These are phyloP conservation scores for Lindbergichthys nudifrons DNA, from an alignment of 2,797 vertebrate species.

Conservation along the genomic window DNA sequence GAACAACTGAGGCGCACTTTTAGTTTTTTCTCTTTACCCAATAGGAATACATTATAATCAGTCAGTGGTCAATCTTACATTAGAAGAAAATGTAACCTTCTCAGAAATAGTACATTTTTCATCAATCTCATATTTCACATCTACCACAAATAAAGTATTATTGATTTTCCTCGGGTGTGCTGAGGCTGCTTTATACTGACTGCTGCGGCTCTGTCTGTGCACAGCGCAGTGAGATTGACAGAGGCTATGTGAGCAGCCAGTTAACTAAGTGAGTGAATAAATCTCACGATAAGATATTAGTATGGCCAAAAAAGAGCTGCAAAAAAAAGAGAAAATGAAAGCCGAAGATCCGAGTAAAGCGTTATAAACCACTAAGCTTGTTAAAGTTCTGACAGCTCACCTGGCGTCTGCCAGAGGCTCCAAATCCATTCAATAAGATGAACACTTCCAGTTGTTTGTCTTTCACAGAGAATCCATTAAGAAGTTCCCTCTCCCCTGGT, in stretches of 20 bases:
- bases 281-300: constrained; percentile 64
- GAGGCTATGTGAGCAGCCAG: constrained; percentile 53
- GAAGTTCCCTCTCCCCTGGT: constrained; percentile 77
- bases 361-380: constrained; percentile 77
- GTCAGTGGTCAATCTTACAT: constrained; percentile 40
- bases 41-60: constrained; percentile 32
- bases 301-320: constrained; percentile 49
- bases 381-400: constrained; percentile 80
- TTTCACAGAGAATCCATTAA: constrained; percentile 83
- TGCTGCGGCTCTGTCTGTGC: constrained; percentile 45
- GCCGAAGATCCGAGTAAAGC: constrained; percentile 52
- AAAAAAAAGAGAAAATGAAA: constrained; percentile 58
- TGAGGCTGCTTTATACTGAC: constrained; percentile 56
- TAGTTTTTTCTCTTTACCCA: constrained; percentile 15
- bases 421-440: constrained; percentile 74
- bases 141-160: constrained; percentile 62
- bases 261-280: constrained; percentile 55
- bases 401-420: constrained; percentile 64
- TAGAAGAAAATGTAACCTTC: constrained; percentile 56
- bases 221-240: constrained; percentile 62
- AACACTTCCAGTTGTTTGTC: constrained; percentile 80
- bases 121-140: constrained; percentile 65
- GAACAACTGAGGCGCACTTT: not conserved
- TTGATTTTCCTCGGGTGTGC: constrained; percentile 65
- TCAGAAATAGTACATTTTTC: constrained; percentile 62